Evolutionary conservation across 2,113 vertebrate species (phyloP).

Genomic region (Tenebrosternarchus preto): DNA sequence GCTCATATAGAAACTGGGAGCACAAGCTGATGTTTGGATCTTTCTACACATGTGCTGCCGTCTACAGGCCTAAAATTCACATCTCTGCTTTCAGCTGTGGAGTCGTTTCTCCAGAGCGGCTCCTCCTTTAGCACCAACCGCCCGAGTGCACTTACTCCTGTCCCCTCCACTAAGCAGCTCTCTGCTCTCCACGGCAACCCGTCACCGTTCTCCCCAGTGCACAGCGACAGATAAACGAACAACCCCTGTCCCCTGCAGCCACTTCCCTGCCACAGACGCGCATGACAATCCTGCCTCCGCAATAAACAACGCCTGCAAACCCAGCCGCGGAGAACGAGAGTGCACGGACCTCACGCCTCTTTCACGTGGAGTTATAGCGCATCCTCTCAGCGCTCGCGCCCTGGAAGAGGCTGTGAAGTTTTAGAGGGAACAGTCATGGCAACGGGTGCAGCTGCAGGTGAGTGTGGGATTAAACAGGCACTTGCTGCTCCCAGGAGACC

Average conservation of each 20-base stretch:
- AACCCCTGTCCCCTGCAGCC: background rate
- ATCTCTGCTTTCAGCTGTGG: background rate
- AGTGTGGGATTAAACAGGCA: background rate
- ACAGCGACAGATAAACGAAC: background rate
- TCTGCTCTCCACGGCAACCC: background rate
- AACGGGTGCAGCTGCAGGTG: slow-evolving; percentile 28
- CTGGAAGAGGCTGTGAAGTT: slow-evolving; percentile 46
- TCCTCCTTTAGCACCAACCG: background rate
- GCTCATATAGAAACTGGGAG: background rate
- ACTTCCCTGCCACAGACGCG: slow-evolving; percentile 3
- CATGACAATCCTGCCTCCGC: slow-evolving; percentile 25
- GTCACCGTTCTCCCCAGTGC: background rate
- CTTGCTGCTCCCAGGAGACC: slow-evolving; percentile 8
- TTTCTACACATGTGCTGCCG: background rate
- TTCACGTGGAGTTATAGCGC: slow-evolving; percentile 18
- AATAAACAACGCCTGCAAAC: slow-evolving; percentile 26
- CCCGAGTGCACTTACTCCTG: background rate
- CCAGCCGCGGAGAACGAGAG: slow-evolving; percentile 24
- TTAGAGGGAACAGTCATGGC: slow-evolving; percentile 21
- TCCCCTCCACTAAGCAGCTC: background rate
- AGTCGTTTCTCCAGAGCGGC: background rate
- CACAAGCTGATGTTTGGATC: background rate
- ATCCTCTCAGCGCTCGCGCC: slow-evolving; percentile 31
- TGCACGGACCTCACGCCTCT: slow-evolving; percentile 26
- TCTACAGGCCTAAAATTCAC: background rate